Percentiles rank a stretch among this genome's conserved stretches.
These are phyloP conservation scores for Scaptomyza pallida DNA, from an alignment of 1,140 invertebrate species.

Conservation along the genomic window DNA sequence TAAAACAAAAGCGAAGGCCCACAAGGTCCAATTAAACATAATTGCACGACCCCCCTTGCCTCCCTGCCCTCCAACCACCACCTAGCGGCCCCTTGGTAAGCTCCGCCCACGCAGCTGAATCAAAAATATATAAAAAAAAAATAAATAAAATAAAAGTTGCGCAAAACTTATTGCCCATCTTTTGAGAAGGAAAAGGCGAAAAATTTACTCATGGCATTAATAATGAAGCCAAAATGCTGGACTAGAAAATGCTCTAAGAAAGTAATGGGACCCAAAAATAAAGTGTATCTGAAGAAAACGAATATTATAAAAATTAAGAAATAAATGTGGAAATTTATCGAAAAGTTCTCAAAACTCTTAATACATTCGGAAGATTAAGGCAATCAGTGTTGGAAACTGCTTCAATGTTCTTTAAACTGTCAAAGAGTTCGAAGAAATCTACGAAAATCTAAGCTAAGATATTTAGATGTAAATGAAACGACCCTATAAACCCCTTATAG, in stretches of 20 bases:
- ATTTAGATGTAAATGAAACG: neutral
- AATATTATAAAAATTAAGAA: neutral
- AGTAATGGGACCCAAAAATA: neutral
- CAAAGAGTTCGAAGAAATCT: no score
- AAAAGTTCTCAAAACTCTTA: no score
- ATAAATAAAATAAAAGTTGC: conserved; percentile 28
- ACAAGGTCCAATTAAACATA: conserved; percentile 77
- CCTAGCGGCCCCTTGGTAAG: neutral
- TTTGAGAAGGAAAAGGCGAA: neutral
- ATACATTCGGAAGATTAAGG: no score
- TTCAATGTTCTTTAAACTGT: no score
- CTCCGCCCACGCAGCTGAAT: conserved; percentile 15
- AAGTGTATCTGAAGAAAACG: neutral
- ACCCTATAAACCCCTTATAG: neutral
- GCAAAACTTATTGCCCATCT: conserved; percentile 38
- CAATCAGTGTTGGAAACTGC: no score
- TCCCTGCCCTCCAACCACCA: neutral
- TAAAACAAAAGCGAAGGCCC: conserved; percentile 55
- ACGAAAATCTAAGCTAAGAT: neutral
- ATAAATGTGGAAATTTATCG: no score
- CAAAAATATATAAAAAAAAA: no score
- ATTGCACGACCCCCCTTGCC: conserved; percentile 54
- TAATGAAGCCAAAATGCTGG: neutral
- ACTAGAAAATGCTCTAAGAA: conserved; percentile 10
- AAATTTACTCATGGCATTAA: conserved; percentile 1